Percentiles rank a stretch among this genome's conserved stretches.
These are phyloP conservation scores for Nomada fabriciana DNA, from an alignment of 2,888 invertebrate species.

Conservation along the genomic window DNA sequence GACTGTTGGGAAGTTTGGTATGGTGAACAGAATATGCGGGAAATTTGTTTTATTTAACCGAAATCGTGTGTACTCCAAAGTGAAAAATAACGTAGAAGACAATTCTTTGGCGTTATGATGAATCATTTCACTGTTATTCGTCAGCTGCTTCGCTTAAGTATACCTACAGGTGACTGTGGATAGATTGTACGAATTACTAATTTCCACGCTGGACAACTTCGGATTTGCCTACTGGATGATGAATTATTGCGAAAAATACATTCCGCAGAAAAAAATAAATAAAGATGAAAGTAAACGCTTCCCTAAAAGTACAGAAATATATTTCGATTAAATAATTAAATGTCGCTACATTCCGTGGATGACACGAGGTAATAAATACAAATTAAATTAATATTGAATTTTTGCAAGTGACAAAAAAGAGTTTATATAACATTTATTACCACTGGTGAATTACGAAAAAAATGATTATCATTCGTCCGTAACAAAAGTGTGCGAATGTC, in stretches of 20 bases:
- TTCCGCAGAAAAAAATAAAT: constrained; percentile 1
- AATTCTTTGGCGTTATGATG: not conserved
- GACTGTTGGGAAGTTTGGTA: not conserved
- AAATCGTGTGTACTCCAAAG: not conserved
- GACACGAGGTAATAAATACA: not conserved
- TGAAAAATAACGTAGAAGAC: not conserved
- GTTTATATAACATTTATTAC: constrained; percentile 1
- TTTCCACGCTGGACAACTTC: constrained; percentile 4
- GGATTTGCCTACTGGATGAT: not conserved
- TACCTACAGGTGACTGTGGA: not conserved
- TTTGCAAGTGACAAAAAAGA: not conserved
- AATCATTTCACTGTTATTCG: not conserved
- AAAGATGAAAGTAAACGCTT: not conserved
- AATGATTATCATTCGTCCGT: not conserved
- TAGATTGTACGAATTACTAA: not conserved
- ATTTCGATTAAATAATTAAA: constrained; percentile 3
- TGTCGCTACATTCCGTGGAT: not conserved
- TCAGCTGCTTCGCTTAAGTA: not conserved
- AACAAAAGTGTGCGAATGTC: constrained; percentile 7
- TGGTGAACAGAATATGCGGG: too few species aligned
- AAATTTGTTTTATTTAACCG: too few species aligned
- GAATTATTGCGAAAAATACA: not conserved
- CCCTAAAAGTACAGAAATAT: not conserved
- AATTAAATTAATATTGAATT: not conserved
- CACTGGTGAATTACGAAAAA: too few species aligned